phyloP scores from a whole-genome alignment of 2,797 vertebrate species.

The Xenentodon cancila region DNA sequence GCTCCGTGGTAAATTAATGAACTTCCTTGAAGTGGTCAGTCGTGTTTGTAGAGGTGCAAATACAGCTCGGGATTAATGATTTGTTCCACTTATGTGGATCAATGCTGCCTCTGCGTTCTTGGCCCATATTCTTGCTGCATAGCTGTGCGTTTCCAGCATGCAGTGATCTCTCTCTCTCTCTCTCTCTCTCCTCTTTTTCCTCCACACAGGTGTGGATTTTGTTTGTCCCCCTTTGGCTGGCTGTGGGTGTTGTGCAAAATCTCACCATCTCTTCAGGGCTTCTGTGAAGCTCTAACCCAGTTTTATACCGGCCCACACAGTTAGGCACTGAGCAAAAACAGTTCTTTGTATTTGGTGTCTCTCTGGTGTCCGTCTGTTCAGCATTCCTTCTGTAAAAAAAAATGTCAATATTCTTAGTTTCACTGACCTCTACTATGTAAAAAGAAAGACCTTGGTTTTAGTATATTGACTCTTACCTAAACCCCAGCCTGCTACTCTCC shows the following conservation, averaged over 20 bases:
- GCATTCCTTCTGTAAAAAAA: conserved; percentile 17
- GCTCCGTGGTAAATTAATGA: conserved; percentile 47
- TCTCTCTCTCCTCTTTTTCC: conserved; percentile 1
- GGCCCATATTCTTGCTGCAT: conserved; percentile 3
- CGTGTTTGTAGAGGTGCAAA: conserved; percentile 34
- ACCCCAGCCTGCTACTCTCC: background rate
- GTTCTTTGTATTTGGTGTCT: conserved; percentile 11
- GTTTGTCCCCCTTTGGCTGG: conserved; percentile 22
- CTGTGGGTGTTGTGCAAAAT: conserved; percentile 46
- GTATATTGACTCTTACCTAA: background rate
- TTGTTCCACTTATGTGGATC: conserved; percentile 43
- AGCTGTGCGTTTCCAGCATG: conserved; percentile 7
- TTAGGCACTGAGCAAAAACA: conserved; percentile 6
- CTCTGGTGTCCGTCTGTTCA: conserved; percentile 7
- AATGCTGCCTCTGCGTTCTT: conserved; percentile 37
- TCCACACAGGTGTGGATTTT: conserved; percentile 24
- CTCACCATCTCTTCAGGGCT: conserved; percentile 25
- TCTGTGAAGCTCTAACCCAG: conserved; percentile 24
- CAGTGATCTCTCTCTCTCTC: conserved; percentile 1
- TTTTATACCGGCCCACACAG: conserved; percentile 43
- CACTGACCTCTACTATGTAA: background rate
- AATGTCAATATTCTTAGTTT: conserved; percentile 6
- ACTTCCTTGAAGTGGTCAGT: conserved; percentile 51
- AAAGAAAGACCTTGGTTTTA: background rate
- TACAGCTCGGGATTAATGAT: conserved; percentile 50